Base-by-base conservation (phyloP, 2,888 invertebrate genomes). In the Stenotaenia linearis region DNA sequence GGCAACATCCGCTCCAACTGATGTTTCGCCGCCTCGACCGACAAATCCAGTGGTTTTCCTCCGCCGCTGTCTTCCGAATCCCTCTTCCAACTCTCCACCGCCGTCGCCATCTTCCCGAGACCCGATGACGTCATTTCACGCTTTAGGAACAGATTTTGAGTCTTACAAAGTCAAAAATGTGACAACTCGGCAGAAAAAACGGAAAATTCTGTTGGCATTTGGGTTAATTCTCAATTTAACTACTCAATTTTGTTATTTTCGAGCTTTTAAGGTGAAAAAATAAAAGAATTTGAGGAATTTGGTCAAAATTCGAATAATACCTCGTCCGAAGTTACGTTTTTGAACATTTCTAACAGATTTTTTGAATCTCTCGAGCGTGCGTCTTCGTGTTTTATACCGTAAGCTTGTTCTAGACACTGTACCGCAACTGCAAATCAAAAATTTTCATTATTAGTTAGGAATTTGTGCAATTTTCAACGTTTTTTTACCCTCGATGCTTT, bases 401-500 rank as follows among this genome's bases (percentile, higher is more conserved):
- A 98, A 7, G 96, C 94, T 76, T 93, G 93, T 87, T 97, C 96
- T 83, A 97, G 89, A 87, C 98, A 98, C 87, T 98, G 97, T 82
- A 94, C 91, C 50, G 96, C 96, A 80, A 98, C 98, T 88, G n/a
- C n/a, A 83, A 35, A 85, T 83, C 75, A 28, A 30, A 28, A 74
- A 56, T 6, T 7, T 56, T 21, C 23, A 74, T 23, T 28, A 74
- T 21, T 74, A 9, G 5, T 23, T 74, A 12, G 6, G 23, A 23
- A 23, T 75, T n/a, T 75, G 21, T 30, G 18, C 32, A 15, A 18
- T 6, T 5, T 75, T 75, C n/a, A 6, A 5, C 75, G 18, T 21
- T 35, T 76, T 32, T 21, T 80, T 81, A 87, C 87, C 87, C 89
- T 96, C 96, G 78, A 97, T 88, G 85, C 94, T 93, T 86, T 95